These are phyloP conservation scores for Cylloceria caligata DNA, from an alignment of 2,888 invertebrate genomes.

Conservation along the genomic window DNA sequence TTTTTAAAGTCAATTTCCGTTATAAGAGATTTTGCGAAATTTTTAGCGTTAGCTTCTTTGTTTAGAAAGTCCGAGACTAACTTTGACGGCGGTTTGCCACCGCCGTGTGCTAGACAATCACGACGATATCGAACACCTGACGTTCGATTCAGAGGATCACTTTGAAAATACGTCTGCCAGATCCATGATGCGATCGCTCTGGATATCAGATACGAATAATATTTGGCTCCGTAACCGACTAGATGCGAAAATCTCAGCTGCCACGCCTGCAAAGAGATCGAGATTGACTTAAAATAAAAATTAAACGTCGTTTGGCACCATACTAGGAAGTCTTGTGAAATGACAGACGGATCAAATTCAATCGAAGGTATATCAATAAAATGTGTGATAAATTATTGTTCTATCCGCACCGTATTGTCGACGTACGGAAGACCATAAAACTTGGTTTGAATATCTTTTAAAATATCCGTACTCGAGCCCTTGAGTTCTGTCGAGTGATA, in stretches of 20 bases:
- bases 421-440: conserved; percentile 96
- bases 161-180: conserved; percentile 94
- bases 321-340: no score
- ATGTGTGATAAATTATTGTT: conserved; percentile 2
- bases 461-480: conserved; percentile 89
- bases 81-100: conserved; percentile 92
- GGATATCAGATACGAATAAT: conserved; percentile 98
- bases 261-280: conserved; percentile 90
- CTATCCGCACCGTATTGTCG: conserved; percentile 90
- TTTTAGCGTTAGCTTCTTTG: conserved; percentile 90
- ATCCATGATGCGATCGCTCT: conserved; percentile 96
- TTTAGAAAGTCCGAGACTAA: conserved; percentile 93
- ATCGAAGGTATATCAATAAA: background rate
- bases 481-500: conserved; percentile 90
- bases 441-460: conserved; percentile 91
- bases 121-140: conserved; percentile 92
- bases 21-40: conserved; percentile 92
- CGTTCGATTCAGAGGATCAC: conserved; percentile 90
- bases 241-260: conserved; percentile 98
- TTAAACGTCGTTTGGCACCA: no score
- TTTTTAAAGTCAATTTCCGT: conserved; percentile 90
- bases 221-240: conserved; percentile 99
- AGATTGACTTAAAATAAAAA: conserved; percentile 13
- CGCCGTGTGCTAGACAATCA: conserved; percentile 94
- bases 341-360: no score